A percentile compares a stretch with the other conserved stretches of the same genome.
phyloP scores from a whole-genome alignment of 2,113 vertebrate genomes.

The Leucoraja erinaceus region DNA sequence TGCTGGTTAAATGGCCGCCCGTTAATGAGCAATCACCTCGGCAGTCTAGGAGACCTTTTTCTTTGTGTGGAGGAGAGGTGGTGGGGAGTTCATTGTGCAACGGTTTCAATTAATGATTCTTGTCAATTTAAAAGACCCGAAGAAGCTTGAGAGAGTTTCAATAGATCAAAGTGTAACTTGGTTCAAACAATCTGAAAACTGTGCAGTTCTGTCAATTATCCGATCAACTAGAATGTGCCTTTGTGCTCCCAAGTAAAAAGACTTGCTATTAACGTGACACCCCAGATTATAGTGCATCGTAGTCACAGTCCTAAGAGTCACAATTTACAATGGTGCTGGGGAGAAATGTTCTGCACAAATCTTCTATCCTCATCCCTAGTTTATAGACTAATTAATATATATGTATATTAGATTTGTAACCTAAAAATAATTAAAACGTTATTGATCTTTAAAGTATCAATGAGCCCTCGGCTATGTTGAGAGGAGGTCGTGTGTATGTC shows the following conservation, averaged over 20 bases:
- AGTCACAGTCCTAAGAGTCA: background rate
- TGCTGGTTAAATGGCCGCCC: background rate
- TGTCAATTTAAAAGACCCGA: background rate
- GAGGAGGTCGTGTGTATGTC: background rate
- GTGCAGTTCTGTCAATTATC: background rate
- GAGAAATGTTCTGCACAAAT: background rate
- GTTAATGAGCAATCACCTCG: background rate
- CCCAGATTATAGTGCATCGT: background rate
- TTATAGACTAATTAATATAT: no score
- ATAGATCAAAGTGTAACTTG: constrained; percentile 7
- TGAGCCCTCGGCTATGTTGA: background rate
- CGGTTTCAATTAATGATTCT: background rate
- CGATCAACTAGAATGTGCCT: background rate
- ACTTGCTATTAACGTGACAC: background rate
- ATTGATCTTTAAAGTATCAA: background rate
- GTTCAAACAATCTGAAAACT: constrained; percentile 19
- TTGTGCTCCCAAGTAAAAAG: background rate
- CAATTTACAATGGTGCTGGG: background rate
- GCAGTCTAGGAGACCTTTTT: no score
- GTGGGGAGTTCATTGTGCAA: background rate
- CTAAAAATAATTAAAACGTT: background rate
- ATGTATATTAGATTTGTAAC: background rate
- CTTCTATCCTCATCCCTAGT: background rate
- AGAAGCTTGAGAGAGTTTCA: background rate
- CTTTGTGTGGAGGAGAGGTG: no score